These are phyloP conservation scores for Nothura maculosa DNA, from an alignment of 2,797 vertebrate species.

Conservation along the genomic window DNA sequence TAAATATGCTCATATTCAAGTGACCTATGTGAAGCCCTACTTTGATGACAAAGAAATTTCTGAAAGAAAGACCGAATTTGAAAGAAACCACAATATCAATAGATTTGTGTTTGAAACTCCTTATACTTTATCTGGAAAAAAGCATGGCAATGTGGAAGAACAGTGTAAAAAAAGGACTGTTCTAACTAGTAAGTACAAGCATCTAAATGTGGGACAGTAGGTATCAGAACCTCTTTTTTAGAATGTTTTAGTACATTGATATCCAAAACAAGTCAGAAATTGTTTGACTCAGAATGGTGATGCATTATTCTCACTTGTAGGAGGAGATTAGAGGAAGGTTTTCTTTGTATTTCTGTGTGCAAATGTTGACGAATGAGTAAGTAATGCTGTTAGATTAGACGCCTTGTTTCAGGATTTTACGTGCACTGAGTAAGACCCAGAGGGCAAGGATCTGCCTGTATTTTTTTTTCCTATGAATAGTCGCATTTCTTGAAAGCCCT, in stretches of 20 bases:
- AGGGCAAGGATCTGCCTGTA: background rate
- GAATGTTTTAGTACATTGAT: constrained; percentile 17
- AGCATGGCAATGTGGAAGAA: constrained; percentile 94
- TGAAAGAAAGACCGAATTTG: constrained; percentile 93
- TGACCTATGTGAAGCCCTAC: constrained; percentile 95
- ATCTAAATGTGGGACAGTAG: background rate
- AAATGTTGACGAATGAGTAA: background rate
- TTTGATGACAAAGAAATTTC: constrained; percentile 94
- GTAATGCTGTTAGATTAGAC: background rate
- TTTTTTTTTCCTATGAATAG: background rate
- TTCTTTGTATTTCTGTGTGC: background rate
- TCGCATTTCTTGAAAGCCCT: background rate
- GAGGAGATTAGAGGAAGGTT: background rate
- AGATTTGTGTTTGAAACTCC: constrained; percentile 97
- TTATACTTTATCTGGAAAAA: constrained; percentile 95
- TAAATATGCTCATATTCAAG: constrained; percentile 94
- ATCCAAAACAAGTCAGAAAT: background rate
- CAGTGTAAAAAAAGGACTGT: constrained; percentile 95
- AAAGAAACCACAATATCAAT: constrained; percentile 94
- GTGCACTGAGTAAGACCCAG: background rate
- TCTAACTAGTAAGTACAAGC: constrained; percentile 89
- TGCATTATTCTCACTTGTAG: background rate
- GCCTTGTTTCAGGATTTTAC: background rate
- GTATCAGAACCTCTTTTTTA: background rate
- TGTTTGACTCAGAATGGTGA: background rate